A percentile compares a stretch with the other conserved stretches of the same genome.
phyloP scores from a whole-genome alignment of 2,888 invertebrate genomes.

The Ernsta delagoae region DNA sequence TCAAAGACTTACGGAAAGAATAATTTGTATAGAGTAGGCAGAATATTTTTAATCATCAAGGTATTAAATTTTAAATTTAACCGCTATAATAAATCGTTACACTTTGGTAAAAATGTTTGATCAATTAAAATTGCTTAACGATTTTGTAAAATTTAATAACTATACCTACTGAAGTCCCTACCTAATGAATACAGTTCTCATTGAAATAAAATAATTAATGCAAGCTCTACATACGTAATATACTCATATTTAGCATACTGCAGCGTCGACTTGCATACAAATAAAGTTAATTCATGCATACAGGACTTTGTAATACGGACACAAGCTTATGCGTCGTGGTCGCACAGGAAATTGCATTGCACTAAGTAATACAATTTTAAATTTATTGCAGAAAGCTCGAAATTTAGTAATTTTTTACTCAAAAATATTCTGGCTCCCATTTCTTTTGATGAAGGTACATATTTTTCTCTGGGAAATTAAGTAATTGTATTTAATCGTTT shows the following conservation, averaged over 20 bases:
- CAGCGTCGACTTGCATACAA: slow-evolving; percentile 12
- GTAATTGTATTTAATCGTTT: too few species aligned
- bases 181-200: neutral
- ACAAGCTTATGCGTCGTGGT: slow-evolving; percentile 9
- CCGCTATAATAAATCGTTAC: too few species aligned
- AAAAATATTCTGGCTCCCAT: neutral
- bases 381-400: neutral
- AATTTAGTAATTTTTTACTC: neutral
- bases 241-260: slow-evolving; percentile 15
- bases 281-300: slow-evolving; percentile 25
- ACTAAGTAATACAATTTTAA: neutral
- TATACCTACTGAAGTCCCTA: too few species aligned
- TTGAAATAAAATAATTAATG: slow-evolving; percentile 7
- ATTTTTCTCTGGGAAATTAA: too few species aligned
- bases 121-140: too few species aligned
- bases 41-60: too few species aligned
- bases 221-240: neutral
- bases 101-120: too few species aligned
- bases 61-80: too few species aligned
- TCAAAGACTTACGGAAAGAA: too few species aligned
- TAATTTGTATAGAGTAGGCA: too few species aligned
- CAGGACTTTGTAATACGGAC: slow-evolving; percentile 9
- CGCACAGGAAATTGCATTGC: slow-evolving; percentile 8
- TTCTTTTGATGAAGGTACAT: too few species aligned
- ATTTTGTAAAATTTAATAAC: too few species aligned